Evolutionary conservation across 2,888 invertebrate genomes (phyloP).

Genomic region (Folsomia manolachei): DNA sequence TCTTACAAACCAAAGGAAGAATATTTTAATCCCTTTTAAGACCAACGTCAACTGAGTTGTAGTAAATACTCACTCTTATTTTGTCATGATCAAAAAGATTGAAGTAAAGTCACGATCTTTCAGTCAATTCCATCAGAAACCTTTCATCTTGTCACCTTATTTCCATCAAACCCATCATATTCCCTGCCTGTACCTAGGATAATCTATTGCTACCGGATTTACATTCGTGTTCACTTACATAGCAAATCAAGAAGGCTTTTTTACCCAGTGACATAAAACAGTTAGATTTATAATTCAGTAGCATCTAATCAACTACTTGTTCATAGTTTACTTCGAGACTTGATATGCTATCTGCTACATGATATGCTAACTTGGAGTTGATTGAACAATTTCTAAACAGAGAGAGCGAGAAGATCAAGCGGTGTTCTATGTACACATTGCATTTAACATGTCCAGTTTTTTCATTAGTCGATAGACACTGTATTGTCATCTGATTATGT

Average conservation of each 20-base stretch:
- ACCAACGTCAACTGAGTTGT: not conserved
- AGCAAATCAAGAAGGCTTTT: constrained; percentile 3
- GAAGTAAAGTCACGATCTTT: constrained; percentile 19
- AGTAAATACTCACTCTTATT: constrained; percentile 7
- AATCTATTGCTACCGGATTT: not conserved
- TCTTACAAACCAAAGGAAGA: no score
- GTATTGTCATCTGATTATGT: no score
- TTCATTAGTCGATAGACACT: no score
- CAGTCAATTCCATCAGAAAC: constrained; percentile 15
- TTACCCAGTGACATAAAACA: not conserved
- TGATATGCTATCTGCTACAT: no score
- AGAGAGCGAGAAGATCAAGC: no score
- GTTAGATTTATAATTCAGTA: constrained; percentile 3
- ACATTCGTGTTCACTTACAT: constrained; percentile 1
- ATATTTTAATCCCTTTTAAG: not conserved
- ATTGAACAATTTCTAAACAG: no score
- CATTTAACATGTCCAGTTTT: no score
- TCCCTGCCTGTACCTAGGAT: not conserved
- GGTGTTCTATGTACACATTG: no score
- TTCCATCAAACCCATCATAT: constrained; percentile 8
- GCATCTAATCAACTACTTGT: no score
- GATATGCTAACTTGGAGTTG: no score
- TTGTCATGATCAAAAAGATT: constrained; percentile 17
- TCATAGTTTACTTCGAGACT: no score
- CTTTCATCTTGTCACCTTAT: constrained; percentile 17